Percentiles rank a stretch among this genome's conserved stretches.
Conservation (phyloP, 2,888 invertebrate genomes). For the Rugalucina vietnamica region DNA sequence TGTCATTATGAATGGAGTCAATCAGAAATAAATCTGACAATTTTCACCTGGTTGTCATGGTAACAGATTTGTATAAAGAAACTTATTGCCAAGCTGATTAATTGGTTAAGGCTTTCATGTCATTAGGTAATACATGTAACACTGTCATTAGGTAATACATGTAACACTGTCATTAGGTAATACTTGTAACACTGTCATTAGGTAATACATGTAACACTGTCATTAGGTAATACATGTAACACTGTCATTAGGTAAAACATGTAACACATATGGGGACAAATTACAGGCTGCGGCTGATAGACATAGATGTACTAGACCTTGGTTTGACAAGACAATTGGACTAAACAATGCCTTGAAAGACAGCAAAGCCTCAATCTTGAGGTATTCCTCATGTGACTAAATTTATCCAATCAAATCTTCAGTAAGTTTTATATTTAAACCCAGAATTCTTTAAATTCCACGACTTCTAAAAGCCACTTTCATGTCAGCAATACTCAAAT, state of each 20-base stretch:
- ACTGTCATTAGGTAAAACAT: neutral
- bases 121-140: neutral
- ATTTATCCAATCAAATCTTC: too few relatives aligned
- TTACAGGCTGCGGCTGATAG: neutral
- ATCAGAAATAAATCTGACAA: neutral
- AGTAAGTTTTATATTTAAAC: too few relatives aligned
- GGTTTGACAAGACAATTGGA: too few relatives aligned
- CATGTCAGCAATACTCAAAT: too few relatives aligned
- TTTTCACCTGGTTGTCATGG: constrained; percentile 18
- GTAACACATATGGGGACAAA: neutral
- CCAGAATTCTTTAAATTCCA: too few relatives aligned
- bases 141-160: neutral
- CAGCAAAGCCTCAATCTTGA: too few relatives aligned
- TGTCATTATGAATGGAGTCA: neutral
- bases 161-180: neutral
- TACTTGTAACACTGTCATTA: neutral
- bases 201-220: neutral
- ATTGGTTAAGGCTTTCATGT: neutral
- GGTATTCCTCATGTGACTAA: too few relatives aligned
- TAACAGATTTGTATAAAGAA: neutral
- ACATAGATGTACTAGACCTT: too few relatives aligned
- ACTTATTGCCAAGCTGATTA: constrained; percentile 2
- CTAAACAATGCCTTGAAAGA: too few relatives aligned
- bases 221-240: neutral
- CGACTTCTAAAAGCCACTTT: too few relatives aligned